Conservation (phyloP, 2,113 vertebrate genomes). For the Eulemur macaco region DNA sequence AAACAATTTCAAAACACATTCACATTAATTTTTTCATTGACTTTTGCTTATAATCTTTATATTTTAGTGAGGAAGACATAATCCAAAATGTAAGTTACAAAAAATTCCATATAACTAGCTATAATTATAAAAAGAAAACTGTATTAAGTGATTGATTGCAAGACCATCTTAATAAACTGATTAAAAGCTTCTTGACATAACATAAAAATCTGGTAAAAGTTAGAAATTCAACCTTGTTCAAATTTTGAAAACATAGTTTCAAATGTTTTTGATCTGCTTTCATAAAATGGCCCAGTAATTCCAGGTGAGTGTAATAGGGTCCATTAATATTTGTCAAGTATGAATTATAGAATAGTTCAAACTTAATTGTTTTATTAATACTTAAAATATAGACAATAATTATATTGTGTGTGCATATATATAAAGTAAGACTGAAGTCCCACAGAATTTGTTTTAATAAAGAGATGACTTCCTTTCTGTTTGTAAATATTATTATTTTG, state of each 20-base stretch:
- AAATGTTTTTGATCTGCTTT: neutral
- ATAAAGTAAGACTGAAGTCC: neutral
- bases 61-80: slow-evolving; percentile 26
- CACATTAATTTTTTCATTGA: neutral
- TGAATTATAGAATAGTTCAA: slow-evolving; percentile 8
- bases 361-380: neutral
- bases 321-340: slow-evolving; percentile 41
- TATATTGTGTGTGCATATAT: neutral
- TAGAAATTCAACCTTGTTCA: neutral
- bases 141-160: neutral
- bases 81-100: slow-evolving; percentile 22
- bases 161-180: neutral
- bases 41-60: neutral
- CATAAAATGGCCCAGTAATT: slow-evolving; percentile 33
- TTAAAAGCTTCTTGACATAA: neutral
- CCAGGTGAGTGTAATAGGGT: neutral
- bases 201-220: slow-evolving; percentile 36
- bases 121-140: slow-evolving; percentile 6
- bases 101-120: neutral
- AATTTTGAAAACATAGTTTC: slow-evolving; percentile 39
- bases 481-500: slow-evolving; percentile 5
- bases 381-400: neutral
- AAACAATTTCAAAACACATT: slow-evolving; percentile 9
- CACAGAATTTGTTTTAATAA: neutral
- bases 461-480: slow-evolving; percentile 31